phyloP scores from a whole-genome alignment of 2,797 vertebrate species.

The Setipinna tenuifilis region DNA sequence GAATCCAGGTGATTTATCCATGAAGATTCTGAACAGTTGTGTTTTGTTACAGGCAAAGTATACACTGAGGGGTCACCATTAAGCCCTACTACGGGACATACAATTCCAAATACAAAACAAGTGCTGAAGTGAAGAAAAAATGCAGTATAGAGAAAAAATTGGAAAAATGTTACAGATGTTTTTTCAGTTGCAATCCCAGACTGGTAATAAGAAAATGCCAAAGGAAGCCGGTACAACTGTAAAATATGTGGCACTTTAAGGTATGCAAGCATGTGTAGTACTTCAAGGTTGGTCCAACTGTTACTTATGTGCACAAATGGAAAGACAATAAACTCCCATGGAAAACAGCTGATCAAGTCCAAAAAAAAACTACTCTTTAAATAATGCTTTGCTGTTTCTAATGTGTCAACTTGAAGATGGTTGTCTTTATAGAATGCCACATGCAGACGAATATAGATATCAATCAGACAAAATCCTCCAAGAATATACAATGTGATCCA shows the following conservation, averaged over 20 bases:
- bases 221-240: slow-evolving; percentile 46
- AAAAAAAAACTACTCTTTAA: slow-evolving; percentile 39
- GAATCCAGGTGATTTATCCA: slow-evolving; percentile 43
- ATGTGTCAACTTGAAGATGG: slow-evolving; percentile 39
- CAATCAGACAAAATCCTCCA: slow-evolving; percentile 44
- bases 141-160: slow-evolving; percentile 32
- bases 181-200: slow-evolving; percentile 33
- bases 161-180: slow-evolving; percentile 18
- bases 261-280: slow-evolving; percentile 42
- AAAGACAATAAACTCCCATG: slow-evolving; percentile 44
- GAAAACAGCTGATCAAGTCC: slow-evolving; percentile 52
- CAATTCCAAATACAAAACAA: slow-evolving; percentile 40
- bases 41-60: slow-evolving; percentile 33
- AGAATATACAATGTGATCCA: slow-evolving; percentile 44
- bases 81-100: slow-evolving; percentile 39
- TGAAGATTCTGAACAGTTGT: slow-evolving; percentile 35
- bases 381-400: slow-evolving; percentile 49
- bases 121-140: slow-evolving; percentile 46
- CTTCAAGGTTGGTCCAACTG: slow-evolving; percentile 18
- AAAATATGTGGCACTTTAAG: slow-evolving; percentile 45
- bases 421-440: slow-evolving; percentile 46
- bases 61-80: slow-evolving; percentile 20
- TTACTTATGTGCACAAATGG: not conserved
- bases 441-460: slow-evolving; percentile 51
- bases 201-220: slow-evolving; percentile 38